These are phyloP conservation scores for Sebastes matsubarae DNA, from an alignment of 2,797 vertebrate species.

Conservation along the genomic window DNA sequence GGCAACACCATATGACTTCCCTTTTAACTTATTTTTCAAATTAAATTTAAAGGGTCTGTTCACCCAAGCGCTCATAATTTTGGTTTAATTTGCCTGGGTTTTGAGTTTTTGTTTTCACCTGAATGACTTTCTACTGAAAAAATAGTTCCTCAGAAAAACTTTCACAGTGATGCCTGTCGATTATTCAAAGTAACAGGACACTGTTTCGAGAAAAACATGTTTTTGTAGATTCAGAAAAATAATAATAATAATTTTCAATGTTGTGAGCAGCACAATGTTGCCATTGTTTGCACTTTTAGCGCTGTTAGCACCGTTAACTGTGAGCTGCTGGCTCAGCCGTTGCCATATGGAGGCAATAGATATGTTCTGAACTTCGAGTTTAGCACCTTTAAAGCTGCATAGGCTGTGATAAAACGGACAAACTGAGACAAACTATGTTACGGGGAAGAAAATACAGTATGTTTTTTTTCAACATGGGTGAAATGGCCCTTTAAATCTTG, in stretches of 20 bases:
- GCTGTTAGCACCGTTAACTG: fast-evolving
- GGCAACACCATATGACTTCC: background rate
- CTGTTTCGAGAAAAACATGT: background rate
- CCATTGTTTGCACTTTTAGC: too few relatives aligned
- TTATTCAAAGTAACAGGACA: background rate
- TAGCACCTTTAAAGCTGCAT: background rate
- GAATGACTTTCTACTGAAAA: background rate
- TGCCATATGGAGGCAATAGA: background rate
- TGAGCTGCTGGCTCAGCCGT: background rate
- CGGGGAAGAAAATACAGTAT: background rate
- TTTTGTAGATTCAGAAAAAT: too few relatives aligned
- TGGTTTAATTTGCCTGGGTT: background rate
- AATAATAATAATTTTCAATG: too few relatives aligned
- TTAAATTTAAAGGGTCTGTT: background rate
- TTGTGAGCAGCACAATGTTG: too few relatives aligned
- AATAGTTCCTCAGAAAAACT: background rate
- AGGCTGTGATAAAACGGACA: fast-evolving
- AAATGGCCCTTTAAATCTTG: constrained; percentile 10
- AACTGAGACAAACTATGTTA: background rate
- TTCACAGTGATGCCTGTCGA: background rate
- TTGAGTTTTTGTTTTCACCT: background rate
- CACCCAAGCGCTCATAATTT: background rate
- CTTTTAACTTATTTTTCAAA: background rate
- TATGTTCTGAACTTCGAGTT: background rate
- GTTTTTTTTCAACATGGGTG: background rate